Evolutionary conservation across 2,797 vertebrate species (phyloP).

Genomic region (Anomalospiza imberbis): DNA sequence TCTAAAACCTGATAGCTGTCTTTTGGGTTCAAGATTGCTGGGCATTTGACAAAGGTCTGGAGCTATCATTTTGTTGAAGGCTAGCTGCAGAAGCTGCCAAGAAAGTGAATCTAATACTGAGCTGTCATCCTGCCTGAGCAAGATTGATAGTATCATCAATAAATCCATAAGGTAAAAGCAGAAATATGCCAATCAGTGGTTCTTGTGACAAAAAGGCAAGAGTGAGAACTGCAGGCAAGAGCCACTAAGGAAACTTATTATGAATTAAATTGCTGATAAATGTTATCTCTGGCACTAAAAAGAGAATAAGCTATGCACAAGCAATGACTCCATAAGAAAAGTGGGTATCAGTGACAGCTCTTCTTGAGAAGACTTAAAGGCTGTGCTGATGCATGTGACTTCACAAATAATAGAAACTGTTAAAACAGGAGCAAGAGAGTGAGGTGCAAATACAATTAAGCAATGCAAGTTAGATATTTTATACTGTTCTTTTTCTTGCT

Average conservation of each 20-base stretch:
- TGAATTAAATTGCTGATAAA: constrained; percentile 45
- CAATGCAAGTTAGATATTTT: not conserved
- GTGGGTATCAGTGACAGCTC: not conserved
- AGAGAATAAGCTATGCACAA: constrained; percentile 1
- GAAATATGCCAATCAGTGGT: constrained; percentile 30
- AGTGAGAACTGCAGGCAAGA: constrained; percentile 24
- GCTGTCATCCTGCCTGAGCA: constrained; percentile 52
- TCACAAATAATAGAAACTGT: not conserved
- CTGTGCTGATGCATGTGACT: not conserved
- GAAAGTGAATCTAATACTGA: constrained; percentile 38
- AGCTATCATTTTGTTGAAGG: not conserved
- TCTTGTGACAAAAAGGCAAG: constrained; percentile 32
- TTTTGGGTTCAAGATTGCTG: not conserved
- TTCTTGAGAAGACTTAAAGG: not conserved
- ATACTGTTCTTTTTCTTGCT: not conserved
- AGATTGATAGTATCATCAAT: constrained; percentile 67
- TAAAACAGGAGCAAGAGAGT: not conserved
- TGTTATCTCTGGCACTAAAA: constrained; percentile 31
- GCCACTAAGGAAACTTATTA: constrained; percentile 48
- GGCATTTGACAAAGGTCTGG: not conserved
- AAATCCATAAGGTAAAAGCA: constrained; percentile 56
- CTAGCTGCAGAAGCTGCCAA: constrained; percentile 25
- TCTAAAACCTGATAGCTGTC: not conserved
- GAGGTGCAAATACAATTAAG: not conserved
- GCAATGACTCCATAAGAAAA: not conserved